Evolutionary conservation across 2,888 invertebrate species (phyloP), one percentile per base, ranked within the genome.

Genomic region (Dasypolia templi): DNA sequence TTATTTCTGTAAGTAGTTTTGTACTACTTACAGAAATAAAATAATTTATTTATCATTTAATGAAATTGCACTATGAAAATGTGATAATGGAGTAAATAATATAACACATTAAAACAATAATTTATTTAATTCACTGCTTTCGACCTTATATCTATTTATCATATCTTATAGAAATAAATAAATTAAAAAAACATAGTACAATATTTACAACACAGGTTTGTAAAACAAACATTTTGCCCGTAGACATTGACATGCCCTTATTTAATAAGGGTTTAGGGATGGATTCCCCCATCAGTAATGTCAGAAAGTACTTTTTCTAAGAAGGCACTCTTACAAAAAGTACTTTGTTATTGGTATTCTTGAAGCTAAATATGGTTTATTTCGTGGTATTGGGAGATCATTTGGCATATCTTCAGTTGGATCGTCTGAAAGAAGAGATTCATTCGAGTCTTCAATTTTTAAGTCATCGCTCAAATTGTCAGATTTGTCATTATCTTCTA

Each of bases 281-380:
- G 51, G 17, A 81, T n/a, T 22, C 12, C 61, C 1, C 74, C 22
- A 5, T 64, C 42, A n/a, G 9, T 69, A 51, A 81, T 46, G 7
- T 39, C 68, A 22, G 58, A 64, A 35, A 79, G 68, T n/a, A 79
- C 56, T 53, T 39, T 62, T 56, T 77, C 26, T 51, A 79, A 65
- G 0, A 77, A 56, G 19, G 69, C 55, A n/a, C n/a, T n/a, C n/a
- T n/a, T n/a, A n/a, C n/a, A n/a, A n/a, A n/a, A n/a, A n/a, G n/a
- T n/a, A n/a, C 19, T 65, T 81, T 39, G 70, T 66, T 62, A 65
- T 56, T 42, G 64, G 44, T 70, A 82, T 61, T 53, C 39, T 75
- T 75, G 65, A 77, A 44, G 32, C n/a, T n/a, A 76, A n/a, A 26
- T 59, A n/a, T 22, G 44, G 44, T 26, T 42, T 62, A 14, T 6